Percentiles rank a stretch among this genome's conserved stretches.
These are phyloP conservation scores for Phortica magna DNA, from an alignment of 2,888 invertebrate species.

Conservation along the genomic window DNA sequence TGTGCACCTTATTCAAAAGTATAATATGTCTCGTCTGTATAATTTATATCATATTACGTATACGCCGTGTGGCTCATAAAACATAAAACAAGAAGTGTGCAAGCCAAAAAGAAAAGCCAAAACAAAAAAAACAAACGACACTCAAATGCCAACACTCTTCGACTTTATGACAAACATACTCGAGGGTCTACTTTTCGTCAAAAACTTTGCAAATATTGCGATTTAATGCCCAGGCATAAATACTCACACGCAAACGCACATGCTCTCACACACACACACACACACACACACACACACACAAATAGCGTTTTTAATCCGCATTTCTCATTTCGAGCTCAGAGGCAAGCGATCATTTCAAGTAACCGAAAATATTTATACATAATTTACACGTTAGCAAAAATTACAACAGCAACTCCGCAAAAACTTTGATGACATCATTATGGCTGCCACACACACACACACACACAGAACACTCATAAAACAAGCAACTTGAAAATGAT, in stretches of 20 bases:
- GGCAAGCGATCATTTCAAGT: background rate
- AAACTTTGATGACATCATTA: constrained; percentile 67
- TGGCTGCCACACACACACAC: constrained; percentile 52
- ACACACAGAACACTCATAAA: background rate
- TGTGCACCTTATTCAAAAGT: too few species aligned
- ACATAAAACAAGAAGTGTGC: constrained; percentile 1
- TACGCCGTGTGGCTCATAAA: background rate
- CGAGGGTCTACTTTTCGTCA: constrained; percentile 19
- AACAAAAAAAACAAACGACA: constrained; percentile 8
- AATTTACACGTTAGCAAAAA: constrained; percentile 56
- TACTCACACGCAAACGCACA: background rate
- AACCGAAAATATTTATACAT: constrained; percentile 56
- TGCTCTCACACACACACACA: background rate
- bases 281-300: background rate
- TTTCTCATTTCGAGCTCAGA: background rate
- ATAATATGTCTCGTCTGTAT: background rate
- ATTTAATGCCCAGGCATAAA: constrained; percentile 56
- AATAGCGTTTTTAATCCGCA: background rate
- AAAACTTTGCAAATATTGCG: constrained; percentile 57
- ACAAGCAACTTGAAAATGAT: constrained; percentile 13
- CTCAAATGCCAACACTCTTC: background rate
- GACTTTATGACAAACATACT: background rate
- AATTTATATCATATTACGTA: constrained; percentile 14
- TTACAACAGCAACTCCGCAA: constrained; percentile 18
- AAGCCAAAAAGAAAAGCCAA: background rate